These are phyloP conservation scores for Cassiopea andromeda DNA, from an alignment of 30 jellyfish, hydroid and myxozoan species.

Conservation along the genomic window DNA sequence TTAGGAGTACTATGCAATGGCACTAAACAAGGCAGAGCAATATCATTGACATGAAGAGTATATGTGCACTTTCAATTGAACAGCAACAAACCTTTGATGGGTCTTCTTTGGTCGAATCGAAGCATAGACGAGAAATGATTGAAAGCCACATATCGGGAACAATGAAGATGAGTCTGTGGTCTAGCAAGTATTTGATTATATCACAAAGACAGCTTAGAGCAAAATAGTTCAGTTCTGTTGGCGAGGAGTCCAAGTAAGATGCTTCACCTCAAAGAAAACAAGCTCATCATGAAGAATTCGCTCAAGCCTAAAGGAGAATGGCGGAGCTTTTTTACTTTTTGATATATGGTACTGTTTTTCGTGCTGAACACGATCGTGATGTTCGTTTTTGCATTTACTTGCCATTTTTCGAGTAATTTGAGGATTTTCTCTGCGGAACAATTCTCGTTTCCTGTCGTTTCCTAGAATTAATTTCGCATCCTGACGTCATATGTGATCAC, in stretches of 20 bases:
- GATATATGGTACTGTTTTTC: neutral
- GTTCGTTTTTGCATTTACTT: no score
- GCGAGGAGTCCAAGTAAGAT: neutral
- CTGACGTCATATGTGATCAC: conserved; percentile 17
- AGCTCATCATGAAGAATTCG: neutral
- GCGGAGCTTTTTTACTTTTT: neutral
- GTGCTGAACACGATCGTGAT: no score
- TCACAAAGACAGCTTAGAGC: conserved; percentile 27
- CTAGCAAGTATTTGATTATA: conserved; percentile 37
- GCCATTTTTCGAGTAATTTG: no score
- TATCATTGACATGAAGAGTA: no score
- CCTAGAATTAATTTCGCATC: neutral
- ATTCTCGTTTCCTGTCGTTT: conserved; percentile 20
- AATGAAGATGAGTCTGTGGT: neutral
- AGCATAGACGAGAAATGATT: conserved; percentile 29
- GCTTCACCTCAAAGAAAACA: conserved; percentile 19
- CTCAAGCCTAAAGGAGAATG: neutral
- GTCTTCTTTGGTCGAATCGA: neutral
- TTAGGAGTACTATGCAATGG: no score
- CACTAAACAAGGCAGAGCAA: no score
- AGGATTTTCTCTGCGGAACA: conserved; percentile 10
- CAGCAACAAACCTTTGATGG: neutral
- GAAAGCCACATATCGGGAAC: conserved; percentile 23
- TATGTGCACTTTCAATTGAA: no score
- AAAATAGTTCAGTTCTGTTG: conserved; percentile 27